Conservation (phyloP, 1,140 invertebrate genomes). For the Caerostris darwini region DNA sequence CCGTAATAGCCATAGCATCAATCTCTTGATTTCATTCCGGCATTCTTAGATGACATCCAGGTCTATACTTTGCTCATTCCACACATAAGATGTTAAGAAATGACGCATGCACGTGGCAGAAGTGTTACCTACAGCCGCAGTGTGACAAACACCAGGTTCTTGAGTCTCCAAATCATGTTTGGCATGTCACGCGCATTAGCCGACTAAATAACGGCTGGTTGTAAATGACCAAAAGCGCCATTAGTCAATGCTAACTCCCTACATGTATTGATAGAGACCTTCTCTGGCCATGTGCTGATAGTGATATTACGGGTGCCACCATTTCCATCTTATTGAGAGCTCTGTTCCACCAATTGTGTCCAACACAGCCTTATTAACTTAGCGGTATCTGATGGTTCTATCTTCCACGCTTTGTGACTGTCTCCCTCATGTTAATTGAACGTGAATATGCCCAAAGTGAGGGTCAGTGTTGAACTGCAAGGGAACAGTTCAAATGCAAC, state of each 20-base stretch:
- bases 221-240: conserved; percentile 20
- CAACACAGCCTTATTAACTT: not conserved
- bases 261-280: conserved; percentile 1
- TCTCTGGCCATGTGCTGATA: not conserved
- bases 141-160: not conserved
- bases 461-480: not conserved
- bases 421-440: not conserved
- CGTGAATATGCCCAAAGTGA: not conserved
- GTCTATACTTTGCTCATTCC: not conserved
- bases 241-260: not conserved
- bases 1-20: not conserved
- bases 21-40: not conserved
- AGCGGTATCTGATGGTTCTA: not conserved
- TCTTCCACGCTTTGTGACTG: conserved; percentile 14
- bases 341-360: not conserved
- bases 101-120: not conserved
- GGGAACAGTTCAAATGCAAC: not conserved
- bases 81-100: not conserved
- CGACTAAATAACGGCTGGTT: not conserved
- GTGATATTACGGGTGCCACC: not conserved
- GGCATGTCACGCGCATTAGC: not conserved
- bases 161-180: not conserved
- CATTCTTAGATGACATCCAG: not conserved
- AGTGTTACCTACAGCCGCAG: not conserved
- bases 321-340: not conserved